phyloP scores from a whole-genome alignment of 2,888 invertebrate genomes.

The Cyclophora punctaria region DNA sequence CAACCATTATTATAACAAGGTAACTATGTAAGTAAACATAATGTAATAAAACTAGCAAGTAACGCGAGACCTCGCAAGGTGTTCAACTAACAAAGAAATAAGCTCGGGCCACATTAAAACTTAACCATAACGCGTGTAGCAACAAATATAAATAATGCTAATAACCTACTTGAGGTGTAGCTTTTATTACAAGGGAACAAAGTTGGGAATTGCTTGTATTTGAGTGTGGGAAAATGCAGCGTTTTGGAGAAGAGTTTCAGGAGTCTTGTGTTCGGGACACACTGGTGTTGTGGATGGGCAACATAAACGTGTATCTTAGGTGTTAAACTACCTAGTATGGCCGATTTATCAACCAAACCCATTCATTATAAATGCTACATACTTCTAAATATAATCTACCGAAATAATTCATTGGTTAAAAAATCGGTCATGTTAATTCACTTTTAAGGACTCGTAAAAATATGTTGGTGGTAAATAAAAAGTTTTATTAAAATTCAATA shows the following conservation, averaged over 20 bases:
- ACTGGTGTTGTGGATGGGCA: background rate
- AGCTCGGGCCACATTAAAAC: slow-evolving; percentile 39
- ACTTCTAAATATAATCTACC: too few relatives aligned
- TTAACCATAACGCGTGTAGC: slow-evolving; percentile 23
- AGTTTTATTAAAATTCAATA: too few relatives aligned
- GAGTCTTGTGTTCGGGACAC: slow-evolving; percentile 1
- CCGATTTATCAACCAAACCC: too few relatives aligned
- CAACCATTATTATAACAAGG: too few relatives aligned
- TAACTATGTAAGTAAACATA: too few relatives aligned
- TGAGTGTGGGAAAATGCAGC: slow-evolving; percentile 8
- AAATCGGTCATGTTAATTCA: too few relatives aligned
- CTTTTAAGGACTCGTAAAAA: too few relatives aligned
- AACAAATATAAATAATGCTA: slow-evolving; percentile 11
- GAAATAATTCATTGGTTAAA: too few relatives aligned
- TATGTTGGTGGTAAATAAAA: too few relatives aligned
- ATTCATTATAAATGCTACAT: too few relatives aligned
- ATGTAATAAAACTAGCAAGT: slow-evolving; percentile 26
- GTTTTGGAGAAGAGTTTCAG: slow-evolving; percentile 10
- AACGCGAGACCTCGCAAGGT: slow-evolving; percentile 29
- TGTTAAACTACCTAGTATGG: too few relatives aligned
- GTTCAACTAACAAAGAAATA: slow-evolving; percentile 43
- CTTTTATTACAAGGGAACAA: slow-evolving; percentile 1
- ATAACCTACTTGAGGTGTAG: slow-evolving; percentile 1
- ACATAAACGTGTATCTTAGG: background rate
- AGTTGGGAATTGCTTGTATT: background rate